phyloP scores from a whole-genome alignment of 1,140 invertebrate species.

The Macrotrachela quadricornifera region DNA sequence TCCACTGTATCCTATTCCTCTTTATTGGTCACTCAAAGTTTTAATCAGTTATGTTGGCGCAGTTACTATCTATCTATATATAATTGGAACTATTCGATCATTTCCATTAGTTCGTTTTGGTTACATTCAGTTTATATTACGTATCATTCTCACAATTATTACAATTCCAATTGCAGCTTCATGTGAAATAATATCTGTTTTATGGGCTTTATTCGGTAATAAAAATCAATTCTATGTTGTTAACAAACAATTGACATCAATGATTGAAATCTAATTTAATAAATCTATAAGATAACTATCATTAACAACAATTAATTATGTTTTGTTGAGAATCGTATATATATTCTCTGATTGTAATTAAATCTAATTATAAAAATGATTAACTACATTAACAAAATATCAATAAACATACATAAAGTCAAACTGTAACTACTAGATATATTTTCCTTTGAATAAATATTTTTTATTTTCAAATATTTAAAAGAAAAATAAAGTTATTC shows the following conservation, averaged over 20 bases:
- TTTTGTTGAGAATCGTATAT: no score
- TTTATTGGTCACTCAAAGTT: conserved; percentile 49
- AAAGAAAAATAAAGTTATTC: no score
- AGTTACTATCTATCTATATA: conserved; percentile 81
- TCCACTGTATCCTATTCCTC: conserved; percentile 60
- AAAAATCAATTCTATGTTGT: conserved; percentile 88
- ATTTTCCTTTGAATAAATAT: no score
- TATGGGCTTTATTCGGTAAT: conserved; percentile 70
- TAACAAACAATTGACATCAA: conserved; percentile 39
- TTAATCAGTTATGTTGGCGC: conserved; percentile 64
- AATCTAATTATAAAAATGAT: no score
- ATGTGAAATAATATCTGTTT: conserved; percentile 75
- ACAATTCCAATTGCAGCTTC: conserved; percentile 73
- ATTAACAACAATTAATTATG: no score
- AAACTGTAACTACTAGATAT: no score
- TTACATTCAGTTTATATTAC: conserved; percentile 49
- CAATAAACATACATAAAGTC: no score
- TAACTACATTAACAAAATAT: no score
- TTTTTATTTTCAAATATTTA: no score
- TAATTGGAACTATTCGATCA: conserved; percentile 81
- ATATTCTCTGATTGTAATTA: no score
- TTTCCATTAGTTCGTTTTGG: conserved; percentile 70
- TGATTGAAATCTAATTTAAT: no score
- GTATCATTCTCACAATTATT: conserved; percentile 56
- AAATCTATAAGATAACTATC: no score